Percentiles rank a stretch among this genome's conserved stretches.
These are phyloP conservation scores for Pavo muticus DNA, from an alignment of 2,113 vertebrate genomes.

Conservation along the genomic window DNA sequence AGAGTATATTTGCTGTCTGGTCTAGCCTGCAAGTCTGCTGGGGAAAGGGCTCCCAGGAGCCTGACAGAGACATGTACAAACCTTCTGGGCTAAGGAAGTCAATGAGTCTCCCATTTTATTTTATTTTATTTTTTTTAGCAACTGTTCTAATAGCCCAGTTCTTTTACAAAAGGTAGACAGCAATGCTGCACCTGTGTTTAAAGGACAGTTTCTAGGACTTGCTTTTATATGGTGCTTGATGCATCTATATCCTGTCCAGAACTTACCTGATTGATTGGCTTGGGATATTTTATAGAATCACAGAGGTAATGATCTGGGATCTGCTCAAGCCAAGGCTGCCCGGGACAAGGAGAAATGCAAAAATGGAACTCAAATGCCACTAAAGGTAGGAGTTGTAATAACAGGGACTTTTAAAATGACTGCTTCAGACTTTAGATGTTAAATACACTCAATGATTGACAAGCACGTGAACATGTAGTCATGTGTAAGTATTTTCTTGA, in stretches of 20 bases:
- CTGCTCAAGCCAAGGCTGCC: not conserved
- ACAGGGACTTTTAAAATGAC: not conserved
- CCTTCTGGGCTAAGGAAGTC: not conserved
- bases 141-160: not conserved
- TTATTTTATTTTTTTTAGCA: not conserved
- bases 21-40: not conserved
- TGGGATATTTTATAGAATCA: not conserved
- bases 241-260: not conserved
- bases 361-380: not conserved
- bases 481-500: not conserved
- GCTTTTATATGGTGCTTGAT: not conserved
- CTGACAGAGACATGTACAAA: not conserved
- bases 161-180: not conserved
- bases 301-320: not conserved
- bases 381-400: rapidly evolving
- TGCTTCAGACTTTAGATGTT: not conserved
- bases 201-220: not conserved
- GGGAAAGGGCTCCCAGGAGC: not conserved
- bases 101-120: not conserved
- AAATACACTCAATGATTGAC: not conserved
- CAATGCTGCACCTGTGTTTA: not conserved
- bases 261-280: not conserved
- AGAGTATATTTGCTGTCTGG: not conserved
- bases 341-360: not conserved
- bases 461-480: rapidly evolving